Percentiles rank a stretch among this genome's conserved stretches.
phyloP scores from a whole-genome alignment of 37 sponge, comb jelly and placozoan genomes.

The Halisarca cf. caerulea region DNA sequence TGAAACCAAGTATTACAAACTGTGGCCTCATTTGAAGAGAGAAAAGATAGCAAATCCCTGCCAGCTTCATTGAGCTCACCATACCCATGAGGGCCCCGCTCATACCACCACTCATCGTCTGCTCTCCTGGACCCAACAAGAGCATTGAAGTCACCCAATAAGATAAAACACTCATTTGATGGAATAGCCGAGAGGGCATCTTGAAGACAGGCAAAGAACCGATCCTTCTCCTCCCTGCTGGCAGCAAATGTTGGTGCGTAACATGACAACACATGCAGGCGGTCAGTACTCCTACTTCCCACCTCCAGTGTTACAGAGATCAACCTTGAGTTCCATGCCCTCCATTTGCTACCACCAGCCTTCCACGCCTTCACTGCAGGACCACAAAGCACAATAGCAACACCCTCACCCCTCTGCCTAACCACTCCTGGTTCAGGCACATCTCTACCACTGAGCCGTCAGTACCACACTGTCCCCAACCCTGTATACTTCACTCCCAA shows the following conservation, averaged over 20 bases:
- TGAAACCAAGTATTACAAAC: conserved; percentile 17
- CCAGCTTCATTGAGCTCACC: conserved; percentile 29
- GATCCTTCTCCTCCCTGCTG: too few relatives aligned
- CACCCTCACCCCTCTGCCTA: too few relatives aligned
- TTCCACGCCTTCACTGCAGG: too few relatives aligned
- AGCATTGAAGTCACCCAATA: conserved; percentile 28
- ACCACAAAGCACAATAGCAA: too few relatives aligned
- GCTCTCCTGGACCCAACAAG: conserved; percentile 10
- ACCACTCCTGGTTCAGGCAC: too few relatives aligned
- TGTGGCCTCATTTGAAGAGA: conserved; percentile 14
- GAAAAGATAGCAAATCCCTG: conserved; percentile 15
- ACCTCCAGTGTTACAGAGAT: too few relatives aligned
- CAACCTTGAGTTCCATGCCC: too few relatives aligned
- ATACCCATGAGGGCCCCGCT: conserved; percentile 17
- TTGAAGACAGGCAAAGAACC: conserved; percentile 1
- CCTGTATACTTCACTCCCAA: too few relatives aligned
- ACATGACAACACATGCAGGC: conserved; percentile 1
- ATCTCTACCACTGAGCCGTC: too few relatives aligned
- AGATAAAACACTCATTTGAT: conserved; percentile 10
- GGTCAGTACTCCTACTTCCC: background rate
- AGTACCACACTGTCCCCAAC: too few relatives aligned
- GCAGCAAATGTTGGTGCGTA: conserved; percentile 13
- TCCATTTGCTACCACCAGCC: too few relatives aligned
- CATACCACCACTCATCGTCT: conserved; percentile 22
- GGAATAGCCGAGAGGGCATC: conserved; percentile 15